Base-by-base conservation (phyloP, 2,797 vertebrate genomes). In the Sebastes itinus region DNA sequence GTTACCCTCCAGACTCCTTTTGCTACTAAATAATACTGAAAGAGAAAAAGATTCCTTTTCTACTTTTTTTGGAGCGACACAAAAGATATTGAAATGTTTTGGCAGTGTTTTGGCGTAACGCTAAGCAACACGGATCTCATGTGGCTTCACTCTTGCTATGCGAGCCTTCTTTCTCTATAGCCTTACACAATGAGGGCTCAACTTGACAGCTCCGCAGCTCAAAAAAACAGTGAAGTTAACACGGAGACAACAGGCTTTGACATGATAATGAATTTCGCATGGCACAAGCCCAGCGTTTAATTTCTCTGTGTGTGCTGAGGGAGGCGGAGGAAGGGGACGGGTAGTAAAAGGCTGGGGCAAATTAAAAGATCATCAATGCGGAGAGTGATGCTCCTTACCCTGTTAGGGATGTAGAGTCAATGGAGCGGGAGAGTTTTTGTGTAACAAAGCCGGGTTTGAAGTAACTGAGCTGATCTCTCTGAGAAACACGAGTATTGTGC, bases 201-300 rank as follows among this genome's bases (percentile, higher is more conserved):
- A 78, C 35, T 67, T 75, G 81, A 80, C 68, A 79, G 72, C 42
- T 68, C 23, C 4, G 32, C 58, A 13, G 61, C 72, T 55, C 42
- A 18, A 46, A 46, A 25, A 80, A 74, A 71, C 4, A 52, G 61
- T 27, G 23, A 58, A 86, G 77, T 58, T 71, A 75, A 73, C 42
- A 63, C 1, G 4, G 23, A 72, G 68, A 67, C 42, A 32, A 58
- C 5, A 0, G 66, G 55, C 58, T 87, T 70, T 71, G 82, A 84
- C 83, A 33, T 72, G 72, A 68, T 79, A 83, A 87, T 91, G 54
- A 84, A 85, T 89, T 89, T 63, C 38, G 30, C 67, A 54, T 56
- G 79, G 65, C 66, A 74, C 23, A 28, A 66, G 67, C 56, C 35
- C 61, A 68, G 75, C 10, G 6, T 74, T 82, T 76, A 68, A 82